These are phyloP conservation scores for Listronotus oregonensis DNA, from an alignment of 1,140 invertebrate genomes.

Conservation along the genomic window DNA sequence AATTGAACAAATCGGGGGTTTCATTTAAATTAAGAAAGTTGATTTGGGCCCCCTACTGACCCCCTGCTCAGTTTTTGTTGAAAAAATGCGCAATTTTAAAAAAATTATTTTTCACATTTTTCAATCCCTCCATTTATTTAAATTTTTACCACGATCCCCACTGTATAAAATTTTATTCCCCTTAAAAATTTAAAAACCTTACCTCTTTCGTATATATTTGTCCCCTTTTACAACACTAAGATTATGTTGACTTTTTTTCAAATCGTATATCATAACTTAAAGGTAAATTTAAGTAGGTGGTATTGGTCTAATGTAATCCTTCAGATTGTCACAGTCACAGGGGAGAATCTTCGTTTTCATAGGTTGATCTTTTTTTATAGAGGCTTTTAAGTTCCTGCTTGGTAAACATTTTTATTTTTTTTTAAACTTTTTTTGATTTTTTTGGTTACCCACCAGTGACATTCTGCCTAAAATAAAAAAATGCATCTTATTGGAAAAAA, in stretches of 20 bases:
- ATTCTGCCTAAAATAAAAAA: conserved; percentile 42
- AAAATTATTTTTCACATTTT: too few species aligned
- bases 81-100: too few species aligned
- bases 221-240: conserved; percentile 49
- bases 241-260: conserved; percentile 49
- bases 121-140: too few species aligned
- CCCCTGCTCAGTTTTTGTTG: too few species aligned
- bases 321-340: conserved; percentile 41
- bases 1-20: too few species aligned
- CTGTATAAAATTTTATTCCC: too few species aligned
- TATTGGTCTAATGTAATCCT: conserved; percentile 22
- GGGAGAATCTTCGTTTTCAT: conserved; percentile 29
- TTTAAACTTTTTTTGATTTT: conserved; percentile 19
- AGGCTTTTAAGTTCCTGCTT: conserved; percentile 30
- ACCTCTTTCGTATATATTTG: conserved; percentile 51
- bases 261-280: conserved; percentile 46
- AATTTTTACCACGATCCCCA: too few species aligned
- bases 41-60: too few species aligned
- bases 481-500: too few species aligned
- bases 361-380: conserved; percentile 21
- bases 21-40: too few species aligned
- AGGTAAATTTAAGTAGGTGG: conserved; percentile 41
- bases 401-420: conserved; percentile 35
- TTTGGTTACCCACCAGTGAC: conserved; percentile 46
- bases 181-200: too few species aligned